phyloP scores from a whole-genome alignment of 2,797 vertebrate species.

The Syndactyla subalaris region DNA sequence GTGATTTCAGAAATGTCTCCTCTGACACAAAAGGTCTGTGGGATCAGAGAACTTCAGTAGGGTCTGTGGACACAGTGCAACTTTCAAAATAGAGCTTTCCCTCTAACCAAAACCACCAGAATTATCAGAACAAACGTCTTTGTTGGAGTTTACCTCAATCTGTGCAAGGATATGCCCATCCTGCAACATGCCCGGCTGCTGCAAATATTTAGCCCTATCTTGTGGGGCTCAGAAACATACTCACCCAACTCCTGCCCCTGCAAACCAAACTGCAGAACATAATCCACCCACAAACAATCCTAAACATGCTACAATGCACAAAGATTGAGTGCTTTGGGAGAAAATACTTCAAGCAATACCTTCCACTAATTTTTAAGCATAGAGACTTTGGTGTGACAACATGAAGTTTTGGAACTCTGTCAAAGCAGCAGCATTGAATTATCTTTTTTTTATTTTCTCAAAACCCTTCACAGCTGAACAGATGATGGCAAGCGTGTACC shows the following conservation, averaged over 20 bases:
- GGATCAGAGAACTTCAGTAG: background rate
- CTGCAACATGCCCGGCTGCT: background rate
- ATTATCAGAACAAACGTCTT: background rate
- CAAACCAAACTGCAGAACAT: background rate
- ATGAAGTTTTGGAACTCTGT: background rate
- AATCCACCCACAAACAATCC: background rate
- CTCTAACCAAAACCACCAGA: background rate
- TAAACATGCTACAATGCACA: fast-evolving
- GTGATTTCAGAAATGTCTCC: background rate
- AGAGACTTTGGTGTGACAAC: background rate
- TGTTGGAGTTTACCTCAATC: fast-evolving
- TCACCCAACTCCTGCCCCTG: fast-evolving
- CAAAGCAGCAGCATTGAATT: background rate
- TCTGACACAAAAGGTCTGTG: background rate
- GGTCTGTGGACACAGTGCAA: background rate
- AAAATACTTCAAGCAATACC: background rate
- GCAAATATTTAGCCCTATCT: background rate
- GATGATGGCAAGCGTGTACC: conserved; percentile 17
- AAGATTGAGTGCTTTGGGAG: background rate
- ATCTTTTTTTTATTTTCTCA: background rate
- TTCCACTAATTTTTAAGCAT: background rate
- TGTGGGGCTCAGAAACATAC: background rate
- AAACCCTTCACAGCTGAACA: background rate
- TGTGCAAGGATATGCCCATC: background rate
- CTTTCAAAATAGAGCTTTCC: background rate